Percentiles rank a stretch among this genome's conserved stretches.
These are phyloP conservation scores for Cotesia glomerata DNA, from an alignment of 1,140 invertebrate genomes.

Conservation along the genomic window DNA sequence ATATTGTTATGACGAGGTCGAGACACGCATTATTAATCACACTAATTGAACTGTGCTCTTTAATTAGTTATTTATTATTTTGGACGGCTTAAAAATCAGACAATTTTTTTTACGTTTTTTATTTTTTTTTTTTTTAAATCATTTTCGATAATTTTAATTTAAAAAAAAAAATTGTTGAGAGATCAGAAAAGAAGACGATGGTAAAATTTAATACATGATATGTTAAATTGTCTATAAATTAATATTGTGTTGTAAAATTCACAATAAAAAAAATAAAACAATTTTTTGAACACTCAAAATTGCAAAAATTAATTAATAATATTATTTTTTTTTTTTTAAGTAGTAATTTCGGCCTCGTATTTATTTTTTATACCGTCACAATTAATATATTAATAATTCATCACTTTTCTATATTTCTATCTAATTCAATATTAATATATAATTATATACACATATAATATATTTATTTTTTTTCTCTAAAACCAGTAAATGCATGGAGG, in stretches of 20 bases:
- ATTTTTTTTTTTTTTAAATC: neutral
- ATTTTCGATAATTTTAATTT: neutral
- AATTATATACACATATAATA: no score
- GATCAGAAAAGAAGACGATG: neutral
- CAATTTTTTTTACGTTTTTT: conserved; percentile 12
- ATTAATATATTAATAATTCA: neutral
- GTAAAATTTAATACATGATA: neutral
- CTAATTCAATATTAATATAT: no score
- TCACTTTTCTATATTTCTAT: no score
- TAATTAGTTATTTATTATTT: neutral
- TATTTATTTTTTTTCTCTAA: no score
- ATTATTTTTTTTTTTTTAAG: neutral
- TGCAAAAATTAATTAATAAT: neutral
- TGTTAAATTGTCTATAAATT: neutral
- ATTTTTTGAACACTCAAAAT: neutral
- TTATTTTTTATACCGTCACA: neutral
- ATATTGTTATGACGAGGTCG: conserved; percentile 58
- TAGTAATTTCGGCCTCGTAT: conserved; percentile 1
- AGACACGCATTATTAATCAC: conserved; percentile 34
- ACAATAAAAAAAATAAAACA: neutral
- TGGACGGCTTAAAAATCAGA: conserved; percentile 31
- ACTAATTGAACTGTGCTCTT: conserved; percentile 27
- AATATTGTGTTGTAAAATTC: neutral
- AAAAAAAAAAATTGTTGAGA: neutral
- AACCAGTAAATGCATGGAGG: no score